phyloP scores from a whole-genome alignment of 2,797 vertebrate species.

The Poeciliopsis paucimaculata region DNA sequence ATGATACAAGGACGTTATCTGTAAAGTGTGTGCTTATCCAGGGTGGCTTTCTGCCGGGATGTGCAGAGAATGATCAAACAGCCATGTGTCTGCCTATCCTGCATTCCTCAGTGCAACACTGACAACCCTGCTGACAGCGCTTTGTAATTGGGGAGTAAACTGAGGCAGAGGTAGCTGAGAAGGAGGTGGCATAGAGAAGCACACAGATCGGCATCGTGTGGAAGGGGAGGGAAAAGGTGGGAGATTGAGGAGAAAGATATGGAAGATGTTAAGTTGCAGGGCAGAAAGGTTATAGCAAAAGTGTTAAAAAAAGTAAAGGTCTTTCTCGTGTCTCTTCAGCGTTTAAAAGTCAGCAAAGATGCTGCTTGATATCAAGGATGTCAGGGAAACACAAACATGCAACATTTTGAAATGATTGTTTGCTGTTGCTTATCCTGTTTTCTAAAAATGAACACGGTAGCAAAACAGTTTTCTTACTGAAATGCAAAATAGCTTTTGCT shows the following conservation, averaged over 20 bases:
- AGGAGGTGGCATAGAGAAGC: slow-evolving; percentile 15
- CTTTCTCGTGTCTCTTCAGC: slow-evolving; percentile 2
- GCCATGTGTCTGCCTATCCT: slow-evolving; percentile 46
- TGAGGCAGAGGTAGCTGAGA: slow-evolving; percentile 14
- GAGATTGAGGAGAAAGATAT: not conserved
- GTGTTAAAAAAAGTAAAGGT: not conserved
- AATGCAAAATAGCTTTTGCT: not conserved
- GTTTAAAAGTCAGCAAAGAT: slow-evolving; percentile 22
- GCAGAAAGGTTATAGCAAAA: slow-evolving; percentile 9
- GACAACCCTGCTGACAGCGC: slow-evolving; percentile 60
- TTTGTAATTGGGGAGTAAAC: slow-evolving; percentile 66
- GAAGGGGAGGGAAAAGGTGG: not conserved
- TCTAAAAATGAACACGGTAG: not conserved
- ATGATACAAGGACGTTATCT: slow-evolving; percentile 80
- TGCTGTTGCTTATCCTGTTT: not conserved
- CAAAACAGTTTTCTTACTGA: not conserved
- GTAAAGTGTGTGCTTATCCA: slow-evolving; percentile 78
- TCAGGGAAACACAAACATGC: not conserved
- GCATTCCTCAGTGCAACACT: slow-evolving; percentile 51
- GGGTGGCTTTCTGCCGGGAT: slow-evolving; percentile 71
- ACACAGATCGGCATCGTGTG: slow-evolving; percentile 22
- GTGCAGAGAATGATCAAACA: slow-evolving; percentile 76
- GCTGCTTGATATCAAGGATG: slow-evolving; percentile 10
- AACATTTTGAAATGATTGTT: not conserved
- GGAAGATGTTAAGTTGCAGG: slow-evolving; percentile 5